Base-by-base conservation (phyloP, 30 jellyfish, hydroid and myxozoan species). In the Mastigias papua region DNA sequence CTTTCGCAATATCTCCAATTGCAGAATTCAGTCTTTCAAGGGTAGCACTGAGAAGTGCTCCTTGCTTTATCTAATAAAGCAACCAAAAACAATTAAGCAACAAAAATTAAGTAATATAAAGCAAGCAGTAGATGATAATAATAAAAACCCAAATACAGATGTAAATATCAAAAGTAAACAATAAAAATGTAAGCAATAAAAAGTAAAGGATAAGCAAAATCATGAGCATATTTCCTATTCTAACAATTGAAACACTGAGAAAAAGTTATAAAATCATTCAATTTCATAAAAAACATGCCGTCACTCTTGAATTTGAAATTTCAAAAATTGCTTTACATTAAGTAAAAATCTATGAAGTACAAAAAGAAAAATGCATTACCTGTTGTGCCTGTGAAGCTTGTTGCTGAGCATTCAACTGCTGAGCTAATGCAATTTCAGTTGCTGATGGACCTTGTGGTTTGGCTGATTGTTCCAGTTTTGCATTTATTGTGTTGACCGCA, bases 381-480 rank as follows among this genome's bases (percentile, higher is more conserved):
- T 70, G 86, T 30, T 62, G 79, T 21, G 87, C 87, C 76, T 76
- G 74, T 6, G 75, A 58, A 25, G 87, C 76, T 62, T 82, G 86
- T 37, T 69, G 86, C 81, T 82, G 92, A 70, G 82, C 76, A 0
- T 76, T 77, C 58, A 82, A 54, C 54, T 76, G 80, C 58, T 87
- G 85, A 13, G 95, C 95, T 31, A 76, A n/a, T 33, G 89, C 95
- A 66, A 87, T 25, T 57, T 87, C 95, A 0, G 95, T 80, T 19
- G 66, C 86, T 17, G 86, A 30, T 26, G 89, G 95, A n/a, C 90
- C 90, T 57, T 74, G 86, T 23, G 78, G 75, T 34, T 76, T 37
- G 46, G 88, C 34, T 32, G 95, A 22, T 46, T 91, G 88, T 6
- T 64, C 91, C 89, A 91, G 9, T 30, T 80, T 42, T 8, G 76